phyloP scores from a whole-genome alignment of 2,113 vertebrate genomes.

The western clawed frog (Xenopus tropicalis) region UCB_Xtro_10.0 CM004451.2:11188001-11188500 shows the following conservation, averaged over 20 bases:
- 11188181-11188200: too few relatives aligned
- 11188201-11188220: too few relatives aligned
- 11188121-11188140: too few relatives aligned
- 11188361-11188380: background rate
- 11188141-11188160: too few relatives aligned
- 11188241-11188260: background rate
- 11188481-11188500: background rate
- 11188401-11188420: background rate
- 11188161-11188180: too few relatives aligned
- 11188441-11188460: conserved; percentile 3
- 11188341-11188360: background rate
- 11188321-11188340: conserved; percentile 18
- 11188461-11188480: background rate
- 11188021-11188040: conserved; percentile 54
- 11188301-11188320: background rate
- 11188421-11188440: background rate
- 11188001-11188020: conserved; percentile 57
- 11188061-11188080: too few relatives aligned
- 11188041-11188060: background rate
- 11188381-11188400: background rate
- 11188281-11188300: background rate
- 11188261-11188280: conserved; percentile 1
- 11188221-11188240: too few relatives aligned
- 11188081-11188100: too few relatives aligned
- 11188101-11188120: too few relatives aligned